Conservation (phyloP, 1,140 invertebrate species). For the Eubasilissa regina region DNA sequence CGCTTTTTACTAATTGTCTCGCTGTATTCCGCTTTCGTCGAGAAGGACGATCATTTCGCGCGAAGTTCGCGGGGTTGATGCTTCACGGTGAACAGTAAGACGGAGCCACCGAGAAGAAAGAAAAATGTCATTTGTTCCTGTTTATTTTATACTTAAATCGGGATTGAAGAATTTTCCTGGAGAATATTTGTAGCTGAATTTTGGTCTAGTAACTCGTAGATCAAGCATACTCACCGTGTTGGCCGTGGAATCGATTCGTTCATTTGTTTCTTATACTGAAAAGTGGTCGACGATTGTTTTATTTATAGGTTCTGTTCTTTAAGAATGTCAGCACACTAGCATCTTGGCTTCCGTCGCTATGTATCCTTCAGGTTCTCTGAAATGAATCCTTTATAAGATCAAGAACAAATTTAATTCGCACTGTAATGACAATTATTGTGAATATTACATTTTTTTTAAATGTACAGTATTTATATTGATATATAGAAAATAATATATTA, state of each 20-base stretch:
- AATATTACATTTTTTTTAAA: too few relatives aligned
- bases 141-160: not conserved
- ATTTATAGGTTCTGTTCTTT: conserved; percentile 25
- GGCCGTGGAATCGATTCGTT: conserved; percentile 28
- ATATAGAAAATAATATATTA: too few relatives aligned
- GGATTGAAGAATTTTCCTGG: not conserved
- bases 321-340: conserved; percentile 21
- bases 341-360: not conserved
- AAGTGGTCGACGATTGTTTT: conserved; percentile 31
- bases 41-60: conserved; percentile 21
- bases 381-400: conserved; percentile 14
- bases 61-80: not conserved
- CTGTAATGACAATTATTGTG: too few relatives aligned
- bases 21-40: not conserved
- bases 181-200: not conserved
- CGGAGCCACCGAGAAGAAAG: conserved; percentile 27
- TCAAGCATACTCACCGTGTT: not conserved
- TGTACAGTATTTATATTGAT: too few relatives aligned
- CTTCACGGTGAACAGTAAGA: not conserved
- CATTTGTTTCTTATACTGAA: conserved; percentile 25
- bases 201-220: not conserved
- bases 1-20: conserved; percentile 3
- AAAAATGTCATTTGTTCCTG: not conserved
- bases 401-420: too few relatives aligned
- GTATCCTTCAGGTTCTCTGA: not conserved